These are phyloP conservation scores for Chelidonichthys spinosus DNA, from an alignment of 2,797 vertebrate genomes.

Conservation along the genomic window DNA sequence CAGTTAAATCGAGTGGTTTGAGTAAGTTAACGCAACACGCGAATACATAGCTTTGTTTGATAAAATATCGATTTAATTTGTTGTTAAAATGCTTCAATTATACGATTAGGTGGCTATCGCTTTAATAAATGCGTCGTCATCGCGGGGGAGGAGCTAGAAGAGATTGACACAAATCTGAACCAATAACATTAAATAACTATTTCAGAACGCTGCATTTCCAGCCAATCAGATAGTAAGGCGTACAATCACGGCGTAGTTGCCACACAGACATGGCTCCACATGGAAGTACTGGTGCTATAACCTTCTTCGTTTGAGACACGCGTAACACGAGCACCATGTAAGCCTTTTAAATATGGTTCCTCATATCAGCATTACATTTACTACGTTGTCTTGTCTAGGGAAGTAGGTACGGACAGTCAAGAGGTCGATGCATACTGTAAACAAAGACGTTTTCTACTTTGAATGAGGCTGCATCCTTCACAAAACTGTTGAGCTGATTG, in stretches of 20 bases:
- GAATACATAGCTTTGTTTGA: accelerated
- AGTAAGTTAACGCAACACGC: accelerated
- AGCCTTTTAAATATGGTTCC: conserved; percentile 47
- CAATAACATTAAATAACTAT: conserved; percentile 60
- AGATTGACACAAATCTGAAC: conserved; percentile 53
- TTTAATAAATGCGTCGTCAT: conserved; percentile 60
- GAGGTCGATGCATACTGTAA: not conserved
- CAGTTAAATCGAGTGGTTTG: accelerated
- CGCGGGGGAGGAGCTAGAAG: not conserved
- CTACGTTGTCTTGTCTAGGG: not conserved
- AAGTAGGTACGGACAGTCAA: not conserved
- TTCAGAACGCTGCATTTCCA: not conserved
- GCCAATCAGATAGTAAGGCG: conserved; percentile 53
- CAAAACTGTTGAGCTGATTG: not conserved
- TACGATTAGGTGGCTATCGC: not conserved
- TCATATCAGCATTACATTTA: not conserved
- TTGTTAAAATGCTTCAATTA: not conserved
- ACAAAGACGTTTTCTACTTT: not conserved
- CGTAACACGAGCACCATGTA: conserved; percentile 72
- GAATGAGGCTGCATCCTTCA: not conserved
- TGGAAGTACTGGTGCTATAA: conserved; percentile 41
- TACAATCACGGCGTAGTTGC: not conserved
- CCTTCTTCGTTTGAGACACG: conserved; percentile 49
- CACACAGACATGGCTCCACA: conserved; percentile 43
- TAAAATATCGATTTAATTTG: not conserved